Base-by-base conservation (phyloP, 2,888 invertebrate genomes). In the Sclerodermus sp. region DNA sequence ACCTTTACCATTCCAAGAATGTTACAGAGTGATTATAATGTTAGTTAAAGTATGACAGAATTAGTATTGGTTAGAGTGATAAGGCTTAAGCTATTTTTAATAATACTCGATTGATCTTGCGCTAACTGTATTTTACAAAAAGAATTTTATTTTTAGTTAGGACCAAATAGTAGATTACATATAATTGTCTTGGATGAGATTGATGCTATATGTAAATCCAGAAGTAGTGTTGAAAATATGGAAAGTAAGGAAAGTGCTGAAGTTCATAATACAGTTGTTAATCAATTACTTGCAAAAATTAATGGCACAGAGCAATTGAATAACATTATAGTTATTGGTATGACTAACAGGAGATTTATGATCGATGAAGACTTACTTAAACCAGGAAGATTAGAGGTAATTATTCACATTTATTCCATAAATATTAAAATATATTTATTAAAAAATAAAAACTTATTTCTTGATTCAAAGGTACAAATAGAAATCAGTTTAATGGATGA, bases 171-270 rank as follows among this genome's bases (percentile, higher is more conserved):
- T 74, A 98, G 97, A 45, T 84, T 99, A 10, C 99, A 99, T 77
- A 99, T 99, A 60, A 99, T 99, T 55, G 99, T 99, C 64, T 98
- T 99, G 80, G 99, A 99, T 79, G 99, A 99, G 81, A 98, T 99
- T 73, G 99, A 99, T 81, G 99, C 99, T 43, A 99, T 99, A 70
- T 99, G 99, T 81, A 99, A 99, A 80, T 89, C 95, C 53, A 86
- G 99, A 86, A 99, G 99, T 14, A 96, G 96, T 1, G 94, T 96
- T 51, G 95, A 96, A n/a, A n/a, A n/a, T n/a, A n/a, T n/a, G n/a
- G n/a, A n/a, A n/a, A n/a, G n/a, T n/a, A n/a, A n/a, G n/a, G 97
- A 98, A 4, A 92, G 91, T 73, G 92, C 97, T 1, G 98, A 96
- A 10, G 99, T 99, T 1, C 97, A 98, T 70, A 99, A 99, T 73